phyloP scores from a whole-genome alignment of 2,888 invertebrate genomes.

The Conus canariensis region DNA sequence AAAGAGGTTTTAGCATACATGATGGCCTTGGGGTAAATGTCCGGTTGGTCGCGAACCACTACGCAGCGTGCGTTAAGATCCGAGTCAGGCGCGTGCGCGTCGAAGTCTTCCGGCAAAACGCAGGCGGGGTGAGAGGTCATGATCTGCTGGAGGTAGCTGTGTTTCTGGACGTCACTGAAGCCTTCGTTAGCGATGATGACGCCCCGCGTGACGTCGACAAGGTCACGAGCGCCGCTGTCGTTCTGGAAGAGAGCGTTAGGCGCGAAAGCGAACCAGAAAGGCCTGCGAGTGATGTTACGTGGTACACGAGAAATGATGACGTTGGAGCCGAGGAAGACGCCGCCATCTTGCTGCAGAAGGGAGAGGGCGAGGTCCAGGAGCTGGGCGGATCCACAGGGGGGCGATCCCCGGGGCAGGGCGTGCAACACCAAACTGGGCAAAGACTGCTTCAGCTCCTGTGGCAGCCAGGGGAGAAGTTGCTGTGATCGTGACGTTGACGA shows the following conservation, averaged over 20 bases:
- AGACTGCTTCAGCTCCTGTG: slow-evolving; percentile 41
- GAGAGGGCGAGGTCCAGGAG: slow-evolving; percentile 4
- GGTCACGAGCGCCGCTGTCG: not conserved
- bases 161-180: not conserved
- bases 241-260: not conserved
- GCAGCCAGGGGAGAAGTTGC: too few relatives aligned
- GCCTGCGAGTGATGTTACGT: not conserved
- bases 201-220: slow-evolving; percentile 23
- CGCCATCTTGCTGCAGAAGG: slow-evolving; percentile 35
- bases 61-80: slow-evolving; percentile 18
- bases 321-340: slow-evolving; percentile 40
- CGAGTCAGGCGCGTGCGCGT: not conserved
- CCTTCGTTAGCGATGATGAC: slow-evolving; percentile 3
- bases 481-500: too few relatives aligned
- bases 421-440: slow-evolving; percentile 34
- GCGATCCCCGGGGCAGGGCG: not conserved
- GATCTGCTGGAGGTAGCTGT: not conserved
- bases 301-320: slow-evolving; percentile 31
- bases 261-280: slow-evolving; percentile 33
- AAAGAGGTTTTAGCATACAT: slow-evolving; percentile 36
- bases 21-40: slow-evolving; percentile 36
- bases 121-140: not conserved
- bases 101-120: not conserved
- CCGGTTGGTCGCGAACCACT: not conserved
- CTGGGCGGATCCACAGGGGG: not conserved